Base-by-base conservation (phyloP, 2,888 invertebrate species). In the Caenorhabditis sp. region DNA sequence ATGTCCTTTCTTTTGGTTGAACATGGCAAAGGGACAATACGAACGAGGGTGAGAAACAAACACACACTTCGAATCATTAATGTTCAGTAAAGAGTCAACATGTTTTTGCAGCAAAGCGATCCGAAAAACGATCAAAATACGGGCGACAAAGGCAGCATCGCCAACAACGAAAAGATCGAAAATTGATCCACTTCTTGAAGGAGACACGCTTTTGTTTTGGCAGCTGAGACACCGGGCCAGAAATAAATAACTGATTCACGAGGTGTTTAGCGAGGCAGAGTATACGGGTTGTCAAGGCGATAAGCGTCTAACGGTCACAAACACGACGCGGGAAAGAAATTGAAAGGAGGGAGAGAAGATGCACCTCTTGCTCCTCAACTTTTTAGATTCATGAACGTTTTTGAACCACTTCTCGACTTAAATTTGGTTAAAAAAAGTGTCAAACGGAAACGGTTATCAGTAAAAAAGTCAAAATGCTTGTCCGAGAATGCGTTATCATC, bases 51-150 rank as follows among this genome's bases (percentile, higher is more conserved):
- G 40, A 60, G 22, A 44, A 35, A 60, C 9, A 20, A 13, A 35
- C 8, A 35, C 8, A 20, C 32, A 32, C 4, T 47, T 47, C 2
- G 20, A 47, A 47, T 18, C 18, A 47, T 47, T 15, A 40, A 22
- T 2, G 35, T 20, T 11, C 11, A 40, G 40, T 40, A 13, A 40
- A 40, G 60, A 61, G 61, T 61, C 61, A 61, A 61, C 61, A 61
- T 61, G 61, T 61, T 61, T 26, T 61, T 61, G 61, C 13, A 24
- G 11, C 20, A 20, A 50, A 55, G 55, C 47, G 61, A 61, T 47
- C 61, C 61, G 47, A 61, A 61, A 61, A 44, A 47, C 44, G 61
- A 47, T 47, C 61, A 61, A 44, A 61, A 61, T 47, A 47, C 44
- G 61, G 28, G 47, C 61, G 44, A 20, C 20, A 9, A 32, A 51